Conservation (phyloP, 2,888 invertebrate species). For the Allacma fusca region DNA sequence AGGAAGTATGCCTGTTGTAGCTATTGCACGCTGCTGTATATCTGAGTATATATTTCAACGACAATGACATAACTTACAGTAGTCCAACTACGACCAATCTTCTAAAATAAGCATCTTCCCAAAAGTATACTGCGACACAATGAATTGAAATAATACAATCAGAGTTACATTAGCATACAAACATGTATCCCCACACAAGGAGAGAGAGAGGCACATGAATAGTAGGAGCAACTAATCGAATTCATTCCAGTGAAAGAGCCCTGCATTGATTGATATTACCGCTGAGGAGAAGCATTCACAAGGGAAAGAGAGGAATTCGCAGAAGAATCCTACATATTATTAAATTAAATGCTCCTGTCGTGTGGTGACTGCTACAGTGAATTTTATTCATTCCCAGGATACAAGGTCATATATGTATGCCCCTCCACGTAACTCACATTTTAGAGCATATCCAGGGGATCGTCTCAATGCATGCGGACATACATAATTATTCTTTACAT, state of each 20-base stretch:
- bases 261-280: neutral
- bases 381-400: neutral
- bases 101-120: too few species aligned
- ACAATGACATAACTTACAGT: too few species aligned
- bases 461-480: too few species aligned
- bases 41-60: neutral
- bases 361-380: neutral
- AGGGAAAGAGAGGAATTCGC: neutral
- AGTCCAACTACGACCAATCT: too few species aligned
- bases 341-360: constrained; percentile 1
- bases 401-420: constrained; percentile 6
- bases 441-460: too few species aligned
- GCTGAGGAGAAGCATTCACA: too few species aligned
- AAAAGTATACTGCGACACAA: too few species aligned
- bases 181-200: neutral
- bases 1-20: neutral
- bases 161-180: neutral
- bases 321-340: constrained; percentile 7
- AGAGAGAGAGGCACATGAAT: neutral
- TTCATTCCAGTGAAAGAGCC: neutral
- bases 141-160: too few species aligned
- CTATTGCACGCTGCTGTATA: too few species aligned
- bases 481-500: too few species aligned
- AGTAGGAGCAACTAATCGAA: constrained; percentile 1
- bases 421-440: too few species aligned